phyloP scores from a whole-genome alignment of 2,888 invertebrate genomes.

The Drosophila greeni region DNA sequence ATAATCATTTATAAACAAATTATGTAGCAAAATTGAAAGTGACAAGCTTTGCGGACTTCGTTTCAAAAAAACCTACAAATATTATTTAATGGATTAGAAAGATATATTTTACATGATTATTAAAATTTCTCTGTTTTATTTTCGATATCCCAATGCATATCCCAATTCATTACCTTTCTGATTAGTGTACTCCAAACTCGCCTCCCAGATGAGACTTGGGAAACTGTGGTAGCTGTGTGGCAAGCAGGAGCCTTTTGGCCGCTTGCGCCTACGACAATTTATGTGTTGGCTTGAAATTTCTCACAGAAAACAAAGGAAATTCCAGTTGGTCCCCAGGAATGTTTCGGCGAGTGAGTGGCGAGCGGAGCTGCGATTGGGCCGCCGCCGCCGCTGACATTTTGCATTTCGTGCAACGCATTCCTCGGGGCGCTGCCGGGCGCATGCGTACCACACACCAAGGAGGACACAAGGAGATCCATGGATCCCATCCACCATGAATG shows the following conservation, averaged over 20 bases:
- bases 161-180: no score
- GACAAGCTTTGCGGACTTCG: no score
- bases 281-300: conserved; percentile 71
- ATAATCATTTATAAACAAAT: no score
- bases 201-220: conserved; percentile 23
- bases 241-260: conserved; percentile 22
- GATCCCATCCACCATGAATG: conserved; percentile 34
- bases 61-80: background rate
- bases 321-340: conserved; percentile 67
- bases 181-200: conserved; percentile 39
- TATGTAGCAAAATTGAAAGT: no score
- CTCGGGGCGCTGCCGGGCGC: conserved; percentile 75
- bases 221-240: conserved; percentile 44
- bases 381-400: conserved; percentile 75
- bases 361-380: conserved; percentile 51
- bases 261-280: conserved; percentile 73
- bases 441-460: conserved; percentile 72
- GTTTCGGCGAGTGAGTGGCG: conserved; percentile 61
- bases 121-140: no score
- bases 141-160: no score
- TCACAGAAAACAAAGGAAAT: conserved; percentile 77
- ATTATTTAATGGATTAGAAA: background rate
- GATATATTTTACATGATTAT: background rate
- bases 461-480: conserved; percentile 47
- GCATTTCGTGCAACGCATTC: conserved; percentile 77